Base-by-base conservation (phyloP, 1,140 invertebrate species). In the Drosophila tristis region DNA sequence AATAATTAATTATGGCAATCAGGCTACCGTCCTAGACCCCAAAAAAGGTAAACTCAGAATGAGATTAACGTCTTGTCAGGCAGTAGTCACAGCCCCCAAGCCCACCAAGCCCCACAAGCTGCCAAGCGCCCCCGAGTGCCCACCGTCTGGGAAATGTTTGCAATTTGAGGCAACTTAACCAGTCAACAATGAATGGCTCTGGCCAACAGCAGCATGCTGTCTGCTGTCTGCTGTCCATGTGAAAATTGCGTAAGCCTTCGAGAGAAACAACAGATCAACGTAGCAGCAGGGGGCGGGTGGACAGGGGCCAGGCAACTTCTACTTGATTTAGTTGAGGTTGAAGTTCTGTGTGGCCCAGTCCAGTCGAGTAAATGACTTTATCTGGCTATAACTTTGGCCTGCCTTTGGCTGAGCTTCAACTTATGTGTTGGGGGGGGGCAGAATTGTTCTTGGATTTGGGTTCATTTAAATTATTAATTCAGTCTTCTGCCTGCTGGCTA, bases 1-100 rank as follows among this genome's bases (percentile, higher is more conserved):
- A 80, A 81, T 89, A 89, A 87, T 87, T 87, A 87, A 87, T 87
- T 87, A 87, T 89, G 86, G 82, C 77, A 77, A 84, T 78, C 81
- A 74, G 64, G 68, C 74, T 89, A 61, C 78, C 82, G 78, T 82
- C 82, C 82, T 89, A 87, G 82, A 87, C 82, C 84, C 84, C 74
- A 77, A 86, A 81, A 87, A 76, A 66, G 11, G 5, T 15, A 4
- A 4, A 26, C 51, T 54, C 9, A 25, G 31, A 61, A 65, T 66
- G 51, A 63, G 59, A 74, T 64, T 64, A 50, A 74, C 67, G 66
- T 42, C 39, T 58, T 71, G 65, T 66, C 64, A 59, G 43, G 23
- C 50, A 39, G 39, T 48, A 25, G 23, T 25, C 23, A 25, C 23
- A 25, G 23, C 23, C 23, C 4, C 23, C n/a, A n/a, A n/a, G n/a